Base-by-base conservation (phyloP, 2,888 invertebrate species). In the Atherix ibis region DNA sequence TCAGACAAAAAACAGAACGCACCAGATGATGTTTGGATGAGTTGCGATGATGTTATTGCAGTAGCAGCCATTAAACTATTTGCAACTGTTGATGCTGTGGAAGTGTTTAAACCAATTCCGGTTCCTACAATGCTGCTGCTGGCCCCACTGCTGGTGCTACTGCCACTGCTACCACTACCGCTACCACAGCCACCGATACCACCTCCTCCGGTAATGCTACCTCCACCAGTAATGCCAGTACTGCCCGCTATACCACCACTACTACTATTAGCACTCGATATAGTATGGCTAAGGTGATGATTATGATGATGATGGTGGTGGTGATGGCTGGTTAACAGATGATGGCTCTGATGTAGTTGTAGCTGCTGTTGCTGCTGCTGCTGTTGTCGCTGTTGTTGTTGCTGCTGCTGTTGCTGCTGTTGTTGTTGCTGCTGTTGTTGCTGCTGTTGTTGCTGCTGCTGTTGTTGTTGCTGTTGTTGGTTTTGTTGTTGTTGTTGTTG, bases 61-160 rank as follows among this genome's bases (percentile, higher is more conserved):
- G 38, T 31, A 18, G 40, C 34, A 30, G 41, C 36, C 27, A 40
- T 37, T 29, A 40, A 34, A 24, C 32, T 39, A 22, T 28, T 19
- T 13, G 40, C 36, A 24, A 35, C 39, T 32, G 38, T 28, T 24
- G 37, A 18, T 12, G 28, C 27, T 5, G 27, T 30, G 13, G 36
- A 28, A n/a, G 41, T 34, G 30, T 14, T 29, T n/a, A n/a, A n/a
- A n/a, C n/a, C n/a, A n/a, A n/a, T n/a, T n/a, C n/a, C n/a, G n/a
- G n/a, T n/a, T 10, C 10, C 6, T 22, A 22, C 22, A 22, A 22
- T 10, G 22, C 22, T 22, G n/a, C n/a, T n/a, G n/a, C n/a, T n/a
- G n/a, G n/a, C n/a, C n/a, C n/a, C n/a, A n/a, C n/a, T n/a, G n/a
- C n/a, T n/a, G n/a, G n/a, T n/a, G n/a, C 9, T 19, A 19, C 9